Evolutionary conservation across 2,113 vertebrate species (phyloP).

Genomic region (Aptenodytes forsteri): DNA sequence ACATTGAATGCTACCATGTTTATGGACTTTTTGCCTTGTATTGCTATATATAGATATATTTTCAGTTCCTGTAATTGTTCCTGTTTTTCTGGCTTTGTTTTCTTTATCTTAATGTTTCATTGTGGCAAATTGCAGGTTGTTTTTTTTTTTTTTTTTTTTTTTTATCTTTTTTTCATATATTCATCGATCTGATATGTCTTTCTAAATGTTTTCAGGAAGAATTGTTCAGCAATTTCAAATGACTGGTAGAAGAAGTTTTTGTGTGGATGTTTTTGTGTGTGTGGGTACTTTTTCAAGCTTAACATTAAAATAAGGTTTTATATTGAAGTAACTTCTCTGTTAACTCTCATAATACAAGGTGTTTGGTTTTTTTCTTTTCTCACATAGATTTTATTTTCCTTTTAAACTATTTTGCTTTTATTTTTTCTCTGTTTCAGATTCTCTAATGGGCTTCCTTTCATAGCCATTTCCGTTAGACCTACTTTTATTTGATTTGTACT

Average conservation of each 20-base stretch:
- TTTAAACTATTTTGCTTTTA: neutral
- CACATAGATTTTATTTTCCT: neutral
- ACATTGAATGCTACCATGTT: neutral
- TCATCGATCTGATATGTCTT: too few species aligned
- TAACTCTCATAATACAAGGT: neutral
- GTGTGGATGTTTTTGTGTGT: fast-evolving
- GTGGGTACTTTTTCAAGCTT: neutral
- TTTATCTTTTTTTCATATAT: too few species aligned
- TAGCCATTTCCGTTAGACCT: neutral
- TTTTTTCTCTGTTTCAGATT: neutral
- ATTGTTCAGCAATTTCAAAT: neutral
- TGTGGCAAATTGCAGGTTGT: neutral
- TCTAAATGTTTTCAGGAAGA: neutral
- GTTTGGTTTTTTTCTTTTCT: fast-evolving
- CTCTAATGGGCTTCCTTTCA: neutral
- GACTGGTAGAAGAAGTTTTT: neutral
- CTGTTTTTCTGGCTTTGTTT: neutral
- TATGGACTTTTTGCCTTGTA: neutral
- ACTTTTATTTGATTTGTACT: neutral
- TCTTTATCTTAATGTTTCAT: neutral
- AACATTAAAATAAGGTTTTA: neutral
- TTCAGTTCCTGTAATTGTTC: neutral
- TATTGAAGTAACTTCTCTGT: neutral
- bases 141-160: neutral
- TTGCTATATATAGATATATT: neutral